A percentile compares a stretch with the other conserved stretches of the same genome.
These are phyloP conservation scores for Drosophila orosa DNA, from an alignment of 1,140 invertebrate species.

Conservation along the genomic window DNA sequence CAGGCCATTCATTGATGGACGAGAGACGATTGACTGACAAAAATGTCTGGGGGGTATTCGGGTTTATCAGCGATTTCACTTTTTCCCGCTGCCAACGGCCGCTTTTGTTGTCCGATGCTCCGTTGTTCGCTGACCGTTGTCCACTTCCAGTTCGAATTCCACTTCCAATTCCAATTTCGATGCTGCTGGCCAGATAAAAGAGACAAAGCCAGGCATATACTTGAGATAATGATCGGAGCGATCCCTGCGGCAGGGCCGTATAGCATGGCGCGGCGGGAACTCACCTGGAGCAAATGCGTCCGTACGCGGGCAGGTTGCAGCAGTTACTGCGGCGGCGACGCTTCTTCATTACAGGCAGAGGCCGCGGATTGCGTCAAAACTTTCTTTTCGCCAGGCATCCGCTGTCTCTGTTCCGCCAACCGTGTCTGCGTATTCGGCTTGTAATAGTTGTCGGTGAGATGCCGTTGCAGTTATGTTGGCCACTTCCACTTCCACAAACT, in stretches of 20 bases:
- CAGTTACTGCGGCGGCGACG: constrained; percentile 61
- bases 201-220: constrained; percentile 47
- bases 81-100: constrained; percentile 36
- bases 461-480: constrained; percentile 47
- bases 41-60: constrained; percentile 22
- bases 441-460: constrained; percentile 41
- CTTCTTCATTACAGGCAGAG: constrained; percentile 76
- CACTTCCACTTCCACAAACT: constrained; percentile 49
- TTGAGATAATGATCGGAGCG: constrained; percentile 26
- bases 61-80: constrained; percentile 80
- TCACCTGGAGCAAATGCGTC: constrained; percentile 41
- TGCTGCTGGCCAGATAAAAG: constrained; percentile 44
- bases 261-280: not conserved
- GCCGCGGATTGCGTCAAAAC: constrained; percentile 76
- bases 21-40: constrained; percentile 15
- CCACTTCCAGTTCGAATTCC: constrained; percentile 18
- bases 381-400: constrained; percentile 64
- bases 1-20: constrained; percentile 40
- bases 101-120: constrained; percentile 25
- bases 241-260: not conserved
- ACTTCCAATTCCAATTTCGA: constrained; percentile 36
- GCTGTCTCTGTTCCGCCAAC: constrained; percentile 8
- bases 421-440: constrained; percentile 19
- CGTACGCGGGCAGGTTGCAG: constrained; percentile 60
- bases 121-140: constrained; percentile 27